Conservation (phyloP, 1,140 invertebrate genomes). For the Scaptomyza hsui region DNA sequence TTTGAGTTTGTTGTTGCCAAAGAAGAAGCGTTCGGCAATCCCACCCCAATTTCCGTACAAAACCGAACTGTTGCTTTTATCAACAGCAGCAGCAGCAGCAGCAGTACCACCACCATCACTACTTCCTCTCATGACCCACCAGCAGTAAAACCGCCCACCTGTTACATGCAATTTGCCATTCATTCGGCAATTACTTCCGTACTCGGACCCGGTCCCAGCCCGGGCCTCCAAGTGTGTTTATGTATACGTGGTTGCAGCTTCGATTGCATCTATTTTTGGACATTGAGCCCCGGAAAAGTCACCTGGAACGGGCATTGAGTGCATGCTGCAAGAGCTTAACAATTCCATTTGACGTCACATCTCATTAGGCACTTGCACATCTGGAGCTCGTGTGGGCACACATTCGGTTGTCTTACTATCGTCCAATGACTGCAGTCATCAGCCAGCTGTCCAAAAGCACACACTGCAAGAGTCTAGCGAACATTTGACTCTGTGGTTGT, state of each 20-base stretch:
- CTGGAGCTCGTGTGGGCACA: background rate
- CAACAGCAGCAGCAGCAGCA: background rate
- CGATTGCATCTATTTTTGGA: constrained; percentile 41
- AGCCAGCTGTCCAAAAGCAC: background rate
- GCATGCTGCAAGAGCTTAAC: constrained; percentile 7
- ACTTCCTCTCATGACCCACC: too few species aligned
- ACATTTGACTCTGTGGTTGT: constrained; percentile 5
- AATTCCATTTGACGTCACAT: constrained; percentile 42
- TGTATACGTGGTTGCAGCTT: constrained; percentile 4
- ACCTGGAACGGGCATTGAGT: background rate
- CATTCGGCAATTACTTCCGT: constrained; percentile 44
- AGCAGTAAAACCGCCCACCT: constrained; percentile 31
- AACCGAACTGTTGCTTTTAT: constrained; percentile 42
- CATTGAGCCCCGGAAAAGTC: constrained; percentile 15
- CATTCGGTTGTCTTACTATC: background rate
- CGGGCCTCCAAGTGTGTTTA: background rate
- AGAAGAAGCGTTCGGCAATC: constrained; percentile 13
- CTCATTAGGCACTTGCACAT: background rate
- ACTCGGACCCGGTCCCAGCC: background rate
- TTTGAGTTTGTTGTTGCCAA: constrained; percentile 21
- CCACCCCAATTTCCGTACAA: background rate
- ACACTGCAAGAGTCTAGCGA: background rate
- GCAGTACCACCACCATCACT: too few species aligned
- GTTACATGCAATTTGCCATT: constrained; percentile 37
- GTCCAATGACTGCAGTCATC: background rate